Evolutionary conservation across 1,140 invertebrate genomes (phyloP), one percentile per base, ranked within the genome.

Genomic region (Anthonomus grandis): DNA sequence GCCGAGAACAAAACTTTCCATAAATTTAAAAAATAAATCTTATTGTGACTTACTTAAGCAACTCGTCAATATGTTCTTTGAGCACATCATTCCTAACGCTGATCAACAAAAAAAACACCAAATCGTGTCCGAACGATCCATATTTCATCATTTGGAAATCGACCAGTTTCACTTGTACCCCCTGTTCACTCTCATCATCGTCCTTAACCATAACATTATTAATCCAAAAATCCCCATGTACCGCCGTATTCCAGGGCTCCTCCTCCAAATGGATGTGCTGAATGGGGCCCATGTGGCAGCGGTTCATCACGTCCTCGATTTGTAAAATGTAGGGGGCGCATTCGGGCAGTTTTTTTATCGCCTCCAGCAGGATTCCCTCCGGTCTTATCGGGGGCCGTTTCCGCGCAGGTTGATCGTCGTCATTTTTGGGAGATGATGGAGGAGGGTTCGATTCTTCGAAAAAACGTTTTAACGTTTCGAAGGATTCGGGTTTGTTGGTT

Each of bases 141-240:
- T 79, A 78, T 8, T 76, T 64, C 17, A 76, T 76, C n/a, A 79
- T 76, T 72, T 86, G 83, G 54, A 83, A 83, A 61, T 86, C 84
- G 0, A 86, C 71, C 24, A 85, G 77, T 69, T 83, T 84, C 4
- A 81, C 59, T 27, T 76, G 72, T n/a, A n/a, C n/a, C n/a, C n/a
- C n/a, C 0, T 72, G 60, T 0, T 78, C 70, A 18, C 69, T 47
- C 0, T 67, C 70, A 38, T 46, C 46, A 36, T 55, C 34, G 13
- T 64, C 53, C 15, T 55, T 62, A 1, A 64, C 19, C n/a, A n/a
- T n/a, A 0, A 83, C 71, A 57, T 86, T 86, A 61, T 83, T 85
- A 2, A 76, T 69, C 83, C 83, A 85, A 25, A 83, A 75, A 66
- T 86, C 84, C 1, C 74, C 70, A 48, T 85, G 84, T 2, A 75